Base-by-base conservation (phyloP, 2,797 vertebrate genomes). In the Darevskia nairensis region DNA sequence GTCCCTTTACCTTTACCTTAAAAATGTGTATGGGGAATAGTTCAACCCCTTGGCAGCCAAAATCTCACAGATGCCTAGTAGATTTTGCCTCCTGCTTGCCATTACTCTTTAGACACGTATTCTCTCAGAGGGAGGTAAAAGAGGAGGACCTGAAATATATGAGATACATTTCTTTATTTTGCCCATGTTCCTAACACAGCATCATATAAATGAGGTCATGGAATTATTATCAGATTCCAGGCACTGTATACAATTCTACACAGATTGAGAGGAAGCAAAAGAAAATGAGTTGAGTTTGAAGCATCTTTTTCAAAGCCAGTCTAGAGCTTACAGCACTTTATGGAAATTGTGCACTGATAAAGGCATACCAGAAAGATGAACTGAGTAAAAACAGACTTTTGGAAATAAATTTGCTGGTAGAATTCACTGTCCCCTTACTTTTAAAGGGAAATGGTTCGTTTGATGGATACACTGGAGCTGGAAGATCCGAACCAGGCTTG, bases 21-120 rank as follows among this genome's bases (percentile, higher is more conserved):
- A 86, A 80, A 87, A 84, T 27, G 76, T 13, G 80, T 39, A 86
- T 29, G 88, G 87, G 84, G 59, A 87, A 72, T 17, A 13, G 84
- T 92, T 90, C 94, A 92, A 93, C 87, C 50, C 50, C 13, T 15
- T 64, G 75, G 59, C 23, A 90, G 88, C 92, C 95, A 92, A 86
- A 90, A 80, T 84, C 86, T 44, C 86, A 89, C 90, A 91, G 85
- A 93, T 89, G 87, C 77, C 89, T 87, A 87, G 84, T 87, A 92
- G 90, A 35, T 35, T 35, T 35, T 0, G 0, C 75, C 85, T 91
- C 93, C 82, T 76, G 84, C 9, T 88, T 82, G 76, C 91, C 91
- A 90, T 92, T 94, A 90, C 61, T 59, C 46, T 72, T 41, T 89
- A 89, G 89, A 91, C 87, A 93, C 93, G 80, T 75, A 91, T 88